phyloP scores from a whole-genome alignment of 2,888 invertebrate genomes.

The Hirtodrosophila histrioides region DNA sequence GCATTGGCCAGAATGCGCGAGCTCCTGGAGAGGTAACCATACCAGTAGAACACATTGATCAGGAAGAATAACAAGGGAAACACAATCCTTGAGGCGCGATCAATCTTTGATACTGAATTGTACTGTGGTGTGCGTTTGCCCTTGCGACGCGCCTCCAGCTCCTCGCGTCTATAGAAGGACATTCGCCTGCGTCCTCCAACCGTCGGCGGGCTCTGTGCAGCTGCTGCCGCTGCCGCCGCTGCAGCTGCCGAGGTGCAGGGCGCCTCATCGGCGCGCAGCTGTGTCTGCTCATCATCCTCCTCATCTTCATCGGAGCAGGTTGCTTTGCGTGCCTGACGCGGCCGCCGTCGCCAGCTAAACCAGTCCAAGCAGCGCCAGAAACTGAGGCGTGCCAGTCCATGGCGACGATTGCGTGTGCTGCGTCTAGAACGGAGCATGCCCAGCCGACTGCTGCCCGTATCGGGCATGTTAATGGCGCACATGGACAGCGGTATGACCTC shows the following conservation, averaged over 20 bases:
- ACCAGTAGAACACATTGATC: conserved; percentile 93
- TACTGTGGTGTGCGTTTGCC: conserved; percentile 86
- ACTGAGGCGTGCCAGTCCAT: conserved; percentile 43
- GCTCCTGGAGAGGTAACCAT: conserved; percentile 88
- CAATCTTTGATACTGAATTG: conserved; percentile 93
- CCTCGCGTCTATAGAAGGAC: conserved; percentile 82
- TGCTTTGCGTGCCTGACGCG: conserved; percentile 39
- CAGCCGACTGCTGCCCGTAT: conserved; percentile 49
- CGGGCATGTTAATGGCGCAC: conserved; percentile 85
- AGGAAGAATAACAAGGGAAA: conserved; percentile 91
- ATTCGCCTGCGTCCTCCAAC: conserved; percentile 75
- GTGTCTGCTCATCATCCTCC: conserved; percentile 82
- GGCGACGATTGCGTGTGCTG: conserved; percentile 62
- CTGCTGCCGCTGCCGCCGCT: conserved; percentile 51
- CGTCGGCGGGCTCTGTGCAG: conserved; percentile 30
- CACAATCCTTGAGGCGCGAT: conserved; percentile 89
- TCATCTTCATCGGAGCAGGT: conserved; percentile 67
- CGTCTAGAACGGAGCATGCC: conserved; percentile 61
- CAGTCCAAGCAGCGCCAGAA: conserved; percentile 74
- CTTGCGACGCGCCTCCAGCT: conserved; percentile 81
- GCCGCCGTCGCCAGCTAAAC: conserved; percentile 57
- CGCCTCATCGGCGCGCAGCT: conserved; percentile 74
- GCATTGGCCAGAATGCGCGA: conserved; percentile 80
- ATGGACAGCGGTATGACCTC: conserved; percentile 88
- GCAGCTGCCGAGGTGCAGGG: conserved; percentile 67